Percentiles rank a stretch among this genome's conserved stretches.
Conservation (phyloP, 2,888 invertebrate species). For the Parelbella ahira region DNA sequence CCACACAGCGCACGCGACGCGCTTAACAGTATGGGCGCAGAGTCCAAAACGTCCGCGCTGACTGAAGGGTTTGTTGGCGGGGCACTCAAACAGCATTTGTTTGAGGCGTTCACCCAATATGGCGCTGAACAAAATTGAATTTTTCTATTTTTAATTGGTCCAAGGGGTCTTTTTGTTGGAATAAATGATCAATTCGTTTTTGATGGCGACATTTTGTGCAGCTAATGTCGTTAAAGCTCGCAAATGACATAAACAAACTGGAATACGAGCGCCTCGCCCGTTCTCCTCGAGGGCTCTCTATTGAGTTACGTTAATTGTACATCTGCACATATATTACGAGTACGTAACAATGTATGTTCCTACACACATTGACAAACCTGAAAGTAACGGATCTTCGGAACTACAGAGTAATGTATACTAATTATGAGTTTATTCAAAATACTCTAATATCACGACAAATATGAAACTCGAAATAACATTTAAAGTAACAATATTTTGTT, state of each 20-base stretch:
- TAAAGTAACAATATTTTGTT: no score
- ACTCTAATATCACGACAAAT: no score
- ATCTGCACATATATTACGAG: no score
- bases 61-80: conserved; percentile 1
- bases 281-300: conserved; percentile 19
- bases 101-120: conserved; percentile 75
- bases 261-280: conserved; percentile 27
- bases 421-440: no score
- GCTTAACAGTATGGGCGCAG: no score
- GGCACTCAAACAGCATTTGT: conserved; percentile 58
- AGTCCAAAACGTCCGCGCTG: no score
- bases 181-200: conserved; percentile 32
- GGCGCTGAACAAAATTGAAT: conserved; percentile 65
- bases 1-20: conserved; percentile 27
- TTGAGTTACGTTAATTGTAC: no score
- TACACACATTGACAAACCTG: no score
- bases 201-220: conserved; percentile 34
- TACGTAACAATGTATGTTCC: no score
- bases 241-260: conserved; percentile 15
- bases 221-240: conserved; percentile 31
- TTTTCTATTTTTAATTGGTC: conserved; percentile 72
- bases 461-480: no score
- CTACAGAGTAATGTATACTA: no score
- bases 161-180: conserved; percentile 35
- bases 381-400: no score